Evolutionary conservation across 2,888 invertebrate species (phyloP), one percentile per base, ranked within the genome.

Genomic region (Mongoloraphidia duomilia): DNA sequence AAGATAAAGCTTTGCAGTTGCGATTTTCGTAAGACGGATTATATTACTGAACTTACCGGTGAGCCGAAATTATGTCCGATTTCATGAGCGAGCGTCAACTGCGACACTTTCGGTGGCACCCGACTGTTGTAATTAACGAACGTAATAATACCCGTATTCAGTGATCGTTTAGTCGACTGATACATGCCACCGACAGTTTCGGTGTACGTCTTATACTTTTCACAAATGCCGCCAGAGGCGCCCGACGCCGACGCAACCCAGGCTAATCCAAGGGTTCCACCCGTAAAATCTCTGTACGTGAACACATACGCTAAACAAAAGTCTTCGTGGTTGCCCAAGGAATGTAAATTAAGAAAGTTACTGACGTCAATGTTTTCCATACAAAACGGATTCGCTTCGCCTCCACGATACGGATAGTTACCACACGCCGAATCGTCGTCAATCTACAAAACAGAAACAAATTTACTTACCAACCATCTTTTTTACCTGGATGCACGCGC

Each of bases 301-400:
- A 99, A 96, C 53, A 98, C 93, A 67, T 97, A 99, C n/a, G 98
- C 97, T 54, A 99, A 78, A 65, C 98, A 99, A 72, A 97, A 99
- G 68, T 91, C 91, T 62, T 96, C 91, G 67, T 98, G 98, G 72
- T 98, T 93, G 50, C 89, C 87, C 55, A 96, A 75, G 10, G 97
- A 97, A 69, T 98, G 97, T 41, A 97, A 78, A 71, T 98, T 98
- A 50, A 98, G 76, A 71, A 96, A 98, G 72, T 98, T 98, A 60
- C 94, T 95, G 53, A 98, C 98, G 67, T 99, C 98, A 62, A 98
- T 95, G 69, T 97, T 96, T 63, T 90, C 89, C 69, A 88, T 78
- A 66, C 96, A 97, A 69, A 94, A 97, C 55, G 86, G 87, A 70
- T 90, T 90, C 56, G 79, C 75, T 53, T 86, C 87, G 46, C 79